Evolutionary conservation across 2,888 invertebrate genomes (phyloP), one percentile per base, ranked within the genome.

Genomic region (Xanthia togata): DNA sequence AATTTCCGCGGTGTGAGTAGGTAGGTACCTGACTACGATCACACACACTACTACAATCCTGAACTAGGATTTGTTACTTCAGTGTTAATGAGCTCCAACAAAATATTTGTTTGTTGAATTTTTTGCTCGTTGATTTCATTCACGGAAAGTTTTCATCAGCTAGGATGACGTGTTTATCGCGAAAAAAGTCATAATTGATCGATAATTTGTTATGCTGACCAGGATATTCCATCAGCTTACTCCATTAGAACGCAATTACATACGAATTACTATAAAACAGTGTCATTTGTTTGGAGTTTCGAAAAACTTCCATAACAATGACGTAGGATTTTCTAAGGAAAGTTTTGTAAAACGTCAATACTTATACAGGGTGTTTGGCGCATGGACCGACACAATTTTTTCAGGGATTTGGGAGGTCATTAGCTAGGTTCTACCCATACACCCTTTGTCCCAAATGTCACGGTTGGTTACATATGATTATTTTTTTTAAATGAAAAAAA

Each of bases 61-160:
- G 38, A 17, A 70, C 76, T 68, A 81, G 76, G 62, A 84, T 81
- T 47, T 83, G 53, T 55, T 70, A 73, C 26, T 31, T 8, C 17
- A 35, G 35, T 77, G 83, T 59, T 74, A 83, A 83, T 79, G 2
- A 44, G n/a, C 4, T 31, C 31, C n/a, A 44, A 38, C 50, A 55
- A 23, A 50, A 60, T 76, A 35, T 73, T 63, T 57, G 26, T 63
- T 26, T 9, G 2, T 17, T 5, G 14, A 4, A 41, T 12, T 81
- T 70, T 76, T 76, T 65, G 53, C 64, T 60, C 41, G 83, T 50
- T 60, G 63, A 78, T 72, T 81, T 75, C 70, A 79, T 84, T 75
- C 69, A 78, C 75, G 83, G 83, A 88, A 88, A 78, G 17, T 80
- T 86, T 77, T 53, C 59, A 69, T 63, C 44, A 23, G 4, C 4